phyloP scores from a whole-genome alignment of 2,797 vertebrate genomes.

The Sphenodon punctatus region DNA sequence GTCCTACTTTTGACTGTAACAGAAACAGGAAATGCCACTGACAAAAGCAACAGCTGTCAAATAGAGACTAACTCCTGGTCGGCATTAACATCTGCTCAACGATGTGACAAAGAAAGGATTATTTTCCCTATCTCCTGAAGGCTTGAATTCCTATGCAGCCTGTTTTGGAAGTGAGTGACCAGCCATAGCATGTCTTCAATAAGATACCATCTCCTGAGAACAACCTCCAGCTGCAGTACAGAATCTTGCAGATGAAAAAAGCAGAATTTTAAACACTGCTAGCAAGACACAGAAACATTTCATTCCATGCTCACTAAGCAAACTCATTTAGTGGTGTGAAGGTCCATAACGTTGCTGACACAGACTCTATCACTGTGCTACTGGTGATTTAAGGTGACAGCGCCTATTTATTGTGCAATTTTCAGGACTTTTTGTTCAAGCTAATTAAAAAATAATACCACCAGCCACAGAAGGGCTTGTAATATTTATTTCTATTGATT shows the following conservation, averaged over 20 bases:
- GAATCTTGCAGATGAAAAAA: constrained; percentile 1
- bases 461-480: background rate
- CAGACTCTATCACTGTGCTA: background rate
- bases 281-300: background rate
- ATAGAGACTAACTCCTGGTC: background rate
- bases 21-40: background rate
- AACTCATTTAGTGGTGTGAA: background rate
- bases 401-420: background rate
- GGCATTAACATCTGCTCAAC: background rate
- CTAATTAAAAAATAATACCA: constrained; percentile 4
- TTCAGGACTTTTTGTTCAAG: background rate
- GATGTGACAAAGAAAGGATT: background rate
- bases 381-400: background rate
- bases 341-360: background rate
- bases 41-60: background rate
- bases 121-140: background rate
- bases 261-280: constrained; percentile 3
- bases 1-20: too few species aligned
- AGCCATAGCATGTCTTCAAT: background rate
- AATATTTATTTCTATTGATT: background rate
- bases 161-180: background rate
- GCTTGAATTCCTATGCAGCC: constrained; percentile 10
- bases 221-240: background rate
- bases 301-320: background rate
- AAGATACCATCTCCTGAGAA: background rate